Percentiles rank a stretch among this genome's conserved stretches.
These are phyloP conservation scores for Hemistola chrysoprasaria DNA, from an alignment of 2,888 invertebrate species.

Conservation along the genomic window DNA sequence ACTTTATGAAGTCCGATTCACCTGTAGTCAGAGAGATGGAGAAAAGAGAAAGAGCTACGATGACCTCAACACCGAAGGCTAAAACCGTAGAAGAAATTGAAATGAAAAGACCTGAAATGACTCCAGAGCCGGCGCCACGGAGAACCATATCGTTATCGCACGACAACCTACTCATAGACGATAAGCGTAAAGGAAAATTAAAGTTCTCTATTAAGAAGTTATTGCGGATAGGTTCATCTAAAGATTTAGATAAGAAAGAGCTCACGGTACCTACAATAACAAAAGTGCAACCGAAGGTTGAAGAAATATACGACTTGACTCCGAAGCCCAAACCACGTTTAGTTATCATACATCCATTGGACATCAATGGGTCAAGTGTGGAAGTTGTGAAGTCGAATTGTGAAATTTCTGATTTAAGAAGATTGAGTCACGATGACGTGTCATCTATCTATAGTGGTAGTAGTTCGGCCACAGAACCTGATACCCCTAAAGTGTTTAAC, in stretches of 20 bases:
- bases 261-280: conserved; percentile 60
- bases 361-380: conserved; percentile 90
- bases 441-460: conserved; percentile 76
- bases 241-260: conserved; percentile 85
- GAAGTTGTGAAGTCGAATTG: conserved; percentile 86
- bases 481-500: conserved; percentile 65
- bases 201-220: conserved; percentile 93
- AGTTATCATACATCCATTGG: conserved; percentile 94
- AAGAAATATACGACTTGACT: conserved; percentile 80
- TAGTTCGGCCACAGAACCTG: conserved; percentile 63
- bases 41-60: conserved; percentile 85
- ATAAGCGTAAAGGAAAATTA: conserved; percentile 86
- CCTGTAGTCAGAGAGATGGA: conserved; percentile 89
- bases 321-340: conserved; percentile 87
- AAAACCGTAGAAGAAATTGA: conserved; percentile 61
- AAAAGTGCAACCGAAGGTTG: conserved; percentile 76
- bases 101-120: conserved; percentile 47
- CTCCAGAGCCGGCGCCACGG: conserved; percentile 86
- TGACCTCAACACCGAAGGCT: conserved; percentile 49
- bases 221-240: conserved; percentile 88
- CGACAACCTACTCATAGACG: conserved; percentile 84
- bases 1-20: conserved; percentile 83
- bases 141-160: conserved; percentile 88
- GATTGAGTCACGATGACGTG: conserved; percentile 77
- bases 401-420: conserved; percentile 63